Base-by-base conservation (phyloP, 2,113 vertebrate species). In the Polyodon spathula region DNA sequence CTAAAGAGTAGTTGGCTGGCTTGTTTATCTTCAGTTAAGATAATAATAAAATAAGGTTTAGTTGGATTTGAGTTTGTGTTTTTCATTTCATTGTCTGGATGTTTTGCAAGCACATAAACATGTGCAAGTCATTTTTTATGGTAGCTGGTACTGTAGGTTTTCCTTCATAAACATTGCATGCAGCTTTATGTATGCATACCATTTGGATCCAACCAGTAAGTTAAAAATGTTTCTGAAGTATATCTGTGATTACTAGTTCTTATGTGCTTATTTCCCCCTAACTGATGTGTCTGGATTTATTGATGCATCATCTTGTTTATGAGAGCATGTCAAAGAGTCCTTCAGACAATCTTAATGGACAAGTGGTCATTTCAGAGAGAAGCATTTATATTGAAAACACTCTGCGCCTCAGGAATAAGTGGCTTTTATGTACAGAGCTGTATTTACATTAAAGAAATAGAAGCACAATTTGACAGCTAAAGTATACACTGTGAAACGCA, bases 321-420 rank as follows among this genome's bases (percentile, higher is more conserved):
- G 61, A 70, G 66, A 77, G 74, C 71, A 68, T 78, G 76, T 16
- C 37, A 16, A 16, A 8, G 53, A 55, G 53, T 55, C 17, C 53
- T 66, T 72, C 73, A 76, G 73, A 72, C 73, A 66, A 71, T 76
- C 72, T 77, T 80, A 78, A 78, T 79, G 70, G 78, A 80, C 76
- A 77, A 81, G 76, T 70, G 71, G 69, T 76, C 65, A 73, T 68
- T 66, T 73, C 58, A 61, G 71, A 56, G 51, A 62, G 63, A 71
- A 59, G 74, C 71, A 66, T 62, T 62, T 46, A 75, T 16, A 8
- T 66, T 63, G 63, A 50, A 80, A 79, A 79, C 66, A 74, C 64
- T 69, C 67, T 61, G 67, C 64, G 71, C 61, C 68, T 66, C 68
- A 71, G 61, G 67, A 65, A 75, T 74, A 71, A 76, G 74, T 66